Conservation (phyloP, 37 sponge, comb jelly and placozoan genomes). For the Axinella damicornis region DNA sequence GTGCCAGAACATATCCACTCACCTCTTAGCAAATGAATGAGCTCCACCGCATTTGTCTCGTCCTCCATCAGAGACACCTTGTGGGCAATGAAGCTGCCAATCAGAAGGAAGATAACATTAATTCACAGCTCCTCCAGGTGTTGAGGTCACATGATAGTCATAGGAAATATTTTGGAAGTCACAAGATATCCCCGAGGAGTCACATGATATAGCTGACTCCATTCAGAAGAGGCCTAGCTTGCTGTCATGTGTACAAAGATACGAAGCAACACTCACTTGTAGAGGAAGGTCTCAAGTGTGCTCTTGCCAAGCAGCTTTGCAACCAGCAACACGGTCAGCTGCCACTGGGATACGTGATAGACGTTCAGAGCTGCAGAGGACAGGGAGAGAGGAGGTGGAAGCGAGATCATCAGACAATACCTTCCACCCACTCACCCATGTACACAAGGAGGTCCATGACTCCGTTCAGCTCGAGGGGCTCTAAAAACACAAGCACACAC, state of each 20-base stretch:
- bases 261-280: slow-evolving; percentile 18
- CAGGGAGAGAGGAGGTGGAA: neutral
- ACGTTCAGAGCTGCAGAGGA: slow-evolving; percentile 29
- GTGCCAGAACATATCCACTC: neutral
- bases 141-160: too few relatives aligned
- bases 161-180: too few relatives aligned
- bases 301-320: slow-evolving; percentile 59
- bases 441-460: slow-evolving; percentile 54
- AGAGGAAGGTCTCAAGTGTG: slow-evolving; percentile 20
- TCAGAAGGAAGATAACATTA: too few relatives aligned
- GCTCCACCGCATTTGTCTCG: slow-evolving; percentile 29
- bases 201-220: too few relatives aligned
- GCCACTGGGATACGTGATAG: slow-evolving; percentile 19
- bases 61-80: slow-evolving; percentile 26
- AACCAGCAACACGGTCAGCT: slow-evolving; percentile 24
- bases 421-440: slow-evolving; percentile 19
- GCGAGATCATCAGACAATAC: neutral
- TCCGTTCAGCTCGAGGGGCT: slow-evolving; percentile 9
- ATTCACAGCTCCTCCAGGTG: too few relatives aligned
- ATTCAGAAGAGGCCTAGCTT: too few relatives aligned
- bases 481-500: neutral
- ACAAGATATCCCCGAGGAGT: too few relatives aligned
- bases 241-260: too few relatives aligned
- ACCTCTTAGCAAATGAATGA: slow-evolving; percentile 66
- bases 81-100: slow-evolving; percentile 17